These are phyloP conservation scores for Tarsius wallacei DNA, from an alignment of 2,797 vertebrate genomes.

Conservation along the genomic window DNA sequence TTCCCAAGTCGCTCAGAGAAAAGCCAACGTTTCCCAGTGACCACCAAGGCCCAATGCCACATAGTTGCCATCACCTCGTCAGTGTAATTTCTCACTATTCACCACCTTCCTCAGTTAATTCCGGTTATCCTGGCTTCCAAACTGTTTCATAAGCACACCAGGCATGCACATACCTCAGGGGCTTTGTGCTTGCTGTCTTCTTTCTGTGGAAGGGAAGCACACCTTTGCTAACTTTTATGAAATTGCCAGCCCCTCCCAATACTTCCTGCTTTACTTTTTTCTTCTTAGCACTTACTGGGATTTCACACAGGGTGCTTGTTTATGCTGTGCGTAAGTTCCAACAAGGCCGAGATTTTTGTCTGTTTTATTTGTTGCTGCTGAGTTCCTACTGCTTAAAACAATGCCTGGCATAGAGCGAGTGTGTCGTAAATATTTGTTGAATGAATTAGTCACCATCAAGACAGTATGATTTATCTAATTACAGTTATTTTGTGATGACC, in stretches of 20 bases:
- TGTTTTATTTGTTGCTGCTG: background rate
- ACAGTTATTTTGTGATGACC: constrained; percentile 50
- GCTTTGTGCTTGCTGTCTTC: background rate
- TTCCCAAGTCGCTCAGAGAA: background rate
- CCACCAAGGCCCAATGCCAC: background rate
- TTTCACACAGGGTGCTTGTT: background rate
- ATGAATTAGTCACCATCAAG: constrained; percentile 30
- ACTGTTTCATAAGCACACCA: background rate
- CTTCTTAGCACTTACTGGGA: background rate
- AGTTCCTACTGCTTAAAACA: background rate
- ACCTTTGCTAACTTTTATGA: background rate
- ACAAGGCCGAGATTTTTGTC: background rate
- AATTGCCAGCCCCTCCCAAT: background rate
- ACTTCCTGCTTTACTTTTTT: background rate
- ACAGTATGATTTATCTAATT: constrained; percentile 25
- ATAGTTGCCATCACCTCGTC: background rate
- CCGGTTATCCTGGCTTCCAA: background rate
- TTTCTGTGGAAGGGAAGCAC: background rate
- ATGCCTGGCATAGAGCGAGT: background rate
- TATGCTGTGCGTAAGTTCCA: constrained; percentile 4
- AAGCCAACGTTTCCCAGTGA: background rate
- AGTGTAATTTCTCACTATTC: background rate
- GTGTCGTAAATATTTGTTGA: background rate
- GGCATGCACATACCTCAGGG: background rate
- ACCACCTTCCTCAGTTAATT: background rate